Evolutionary conservation across 2,113 vertebrate species (phyloP), one percentile per base, ranked within the genome.

Genomic region (Platysternon megacephalum): DNA sequence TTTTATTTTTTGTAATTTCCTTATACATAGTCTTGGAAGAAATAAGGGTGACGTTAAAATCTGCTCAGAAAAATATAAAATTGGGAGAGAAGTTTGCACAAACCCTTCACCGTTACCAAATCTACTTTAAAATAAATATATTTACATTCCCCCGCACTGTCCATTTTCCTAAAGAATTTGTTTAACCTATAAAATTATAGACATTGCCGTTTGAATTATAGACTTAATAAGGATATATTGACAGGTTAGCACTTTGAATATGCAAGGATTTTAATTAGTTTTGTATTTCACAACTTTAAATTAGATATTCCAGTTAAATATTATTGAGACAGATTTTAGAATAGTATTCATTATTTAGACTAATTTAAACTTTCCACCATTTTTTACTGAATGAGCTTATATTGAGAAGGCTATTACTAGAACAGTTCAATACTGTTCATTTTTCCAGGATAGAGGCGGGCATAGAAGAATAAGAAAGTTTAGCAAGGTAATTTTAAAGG

Each of bases 351-450:
- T 51, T 61, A 3, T 58, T 14, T 51, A 49, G n/a, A 93, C 93
- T 49, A 48, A 56, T 53, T 93, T 96, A 94, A 81, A 94, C 49
- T 87, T 94, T n/a, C 42, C 72, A 48, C 86, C 93, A 85, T 58
- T 90, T 95, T 86, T 94, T 88, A 26, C 55, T 81, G 84, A 85
- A 53, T 82, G 91, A 93, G 79, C 95, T n/a, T n/a, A 9, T 68
- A 68, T 35, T n/a, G 35, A 68, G 61, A 68, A 93, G 90, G 94
- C 93, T 76, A 11, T 5, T 1, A 83, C 88, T 95, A 90, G 46
- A 94, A 79, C 14, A 76, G 48, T 78, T 91, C 52, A 12, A 79
- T 86, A 68, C 58, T 29, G 29, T 65, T 65, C 3, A 35, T 65
- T 35, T 32, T 65, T 65, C 58, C 29, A 65, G 32, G 32, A 65